Conservation (phyloP, 2,888 invertebrate genomes). For the Torymus aiolomorphi region DNA sequence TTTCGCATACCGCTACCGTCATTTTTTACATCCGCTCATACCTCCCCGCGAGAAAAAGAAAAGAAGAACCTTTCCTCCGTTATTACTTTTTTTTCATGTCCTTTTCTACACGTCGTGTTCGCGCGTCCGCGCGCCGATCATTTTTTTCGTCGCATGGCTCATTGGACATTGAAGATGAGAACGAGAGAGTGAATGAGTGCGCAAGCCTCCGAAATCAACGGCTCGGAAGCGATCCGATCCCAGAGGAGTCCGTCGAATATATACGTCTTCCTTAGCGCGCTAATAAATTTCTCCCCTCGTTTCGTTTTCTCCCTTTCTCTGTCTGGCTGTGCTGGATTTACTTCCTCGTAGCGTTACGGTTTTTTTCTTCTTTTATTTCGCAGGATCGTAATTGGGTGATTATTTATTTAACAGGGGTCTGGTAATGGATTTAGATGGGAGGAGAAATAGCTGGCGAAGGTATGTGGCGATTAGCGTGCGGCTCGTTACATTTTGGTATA, state of each 20-base stretch:
- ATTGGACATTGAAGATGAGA: slow-evolving; percentile 14
- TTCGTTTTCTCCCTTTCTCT: neutral
- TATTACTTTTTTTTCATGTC: no score
- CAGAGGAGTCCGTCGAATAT: no score
- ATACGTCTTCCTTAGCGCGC: slow-evolving; percentile 5
- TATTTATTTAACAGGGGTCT: slow-evolving; percentile 3
- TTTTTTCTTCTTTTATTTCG: neutral
- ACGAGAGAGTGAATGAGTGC: neutral
- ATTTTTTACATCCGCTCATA: no score
- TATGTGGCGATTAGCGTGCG: no score
- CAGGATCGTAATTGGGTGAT: slow-evolving; percentile 4
- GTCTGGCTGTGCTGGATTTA: no score
- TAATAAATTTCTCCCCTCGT: slow-evolving; percentile 27
- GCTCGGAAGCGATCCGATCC: slow-evolving; percentile 3
- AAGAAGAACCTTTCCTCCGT: no score
- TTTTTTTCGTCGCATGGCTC: slow-evolving; percentile 22
- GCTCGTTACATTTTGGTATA: no score
- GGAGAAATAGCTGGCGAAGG: no score
- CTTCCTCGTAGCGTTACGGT: no score
- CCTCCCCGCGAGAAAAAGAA: no score
- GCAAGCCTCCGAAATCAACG: slow-evolving; percentile 29
- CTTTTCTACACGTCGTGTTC: no score
- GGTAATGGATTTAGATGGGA: slow-evolving; percentile 3
- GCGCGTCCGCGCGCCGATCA: neutral
- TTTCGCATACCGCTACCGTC: neutral